Conservation (phyloP, 2,888 invertebrate species). For the Metallyticus violacea region DNA sequence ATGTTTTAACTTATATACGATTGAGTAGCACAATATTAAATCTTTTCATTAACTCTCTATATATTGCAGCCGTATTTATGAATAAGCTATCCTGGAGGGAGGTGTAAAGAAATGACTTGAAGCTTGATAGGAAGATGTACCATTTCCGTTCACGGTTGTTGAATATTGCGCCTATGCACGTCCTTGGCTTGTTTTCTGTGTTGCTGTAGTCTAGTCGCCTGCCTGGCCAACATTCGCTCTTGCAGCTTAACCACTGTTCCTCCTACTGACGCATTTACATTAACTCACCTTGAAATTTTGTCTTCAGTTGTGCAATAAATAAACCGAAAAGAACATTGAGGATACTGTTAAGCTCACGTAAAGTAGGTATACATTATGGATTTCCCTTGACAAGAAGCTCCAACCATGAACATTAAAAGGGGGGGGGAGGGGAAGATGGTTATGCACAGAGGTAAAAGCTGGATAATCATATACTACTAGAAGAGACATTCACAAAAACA, state of each 20-base stretch:
- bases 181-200: not conserved
- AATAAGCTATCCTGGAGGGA: not conserved
- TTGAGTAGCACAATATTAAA: too few relatives aligned
- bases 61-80: not conserved
- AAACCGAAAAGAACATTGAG: not conserved
- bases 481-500: too few relatives aligned
- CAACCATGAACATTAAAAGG: too few relatives aligned
- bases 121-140: not conserved
- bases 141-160: not conserved
- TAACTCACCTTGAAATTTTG: not conserved
- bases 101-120: not conserved
- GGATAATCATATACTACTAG: too few relatives aligned
- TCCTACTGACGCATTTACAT: not conserved
- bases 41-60: too few relatives aligned
- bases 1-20: too few relatives aligned
- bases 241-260: not conserved
- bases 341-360: not conserved
- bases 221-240: not conserved
- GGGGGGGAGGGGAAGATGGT: too few relatives aligned
- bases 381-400: not conserved
- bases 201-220: not conserved
- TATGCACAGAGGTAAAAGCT: too few relatives aligned
- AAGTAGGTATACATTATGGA: not conserved
- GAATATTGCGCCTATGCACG: not conserved
- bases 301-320: not conserved